Evolutionary conservation across 2,797 vertebrate species (phyloP), one percentile per base, ranked within the genome.

Genomic region (Anableps anableps): DNA sequence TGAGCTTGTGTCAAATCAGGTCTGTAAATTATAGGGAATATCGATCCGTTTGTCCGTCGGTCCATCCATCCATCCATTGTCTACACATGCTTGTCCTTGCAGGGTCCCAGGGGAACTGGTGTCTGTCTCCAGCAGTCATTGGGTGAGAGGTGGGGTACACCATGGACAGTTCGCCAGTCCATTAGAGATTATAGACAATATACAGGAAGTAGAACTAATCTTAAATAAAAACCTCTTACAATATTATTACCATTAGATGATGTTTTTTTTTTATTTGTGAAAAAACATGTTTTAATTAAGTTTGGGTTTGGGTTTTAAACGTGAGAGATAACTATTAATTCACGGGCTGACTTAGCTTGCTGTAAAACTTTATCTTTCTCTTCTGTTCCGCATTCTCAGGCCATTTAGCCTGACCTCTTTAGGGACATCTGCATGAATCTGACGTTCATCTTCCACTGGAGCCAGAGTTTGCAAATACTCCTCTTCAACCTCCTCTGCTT

Each of bases 351-450:
- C 23, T 41, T 68, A 71, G 13, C 13, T 71, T 29, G 6, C 41
- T 8, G 41, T 71, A 45, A 71, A 71, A 45, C 64, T 78, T 90
- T 43, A 93, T 0, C 85, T 94, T 83, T 94, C 92, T 83, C 94
- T 93, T 80, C 91, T 89, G 91, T 91, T 95, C 58, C 95, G 48
- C 94, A 94, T 95, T 83, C 94, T 94, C 82, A 95, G 86, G 53
- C 92, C 92, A n/a, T 91, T 94, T 47, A 79, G 71, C n/a, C 77
- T 81, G 0, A 88, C 86, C 17, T 92, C 93, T 83, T 75, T 86
- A 0, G 85, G 68, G 51, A 62, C 0, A 13, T 90, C 88, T 62
- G 48, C 71, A 0, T 70, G 83, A 34, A 83, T 72, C 0, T 3
- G 29, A 47, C 21, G 77, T 0, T 83, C 84, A 0, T 72, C 83